A percentile compares a stretch with the other conserved stretches of the same genome.
Conservation (phyloP, 2,797 vertebrate genomes). For the Falco peregrinus region DNA sequence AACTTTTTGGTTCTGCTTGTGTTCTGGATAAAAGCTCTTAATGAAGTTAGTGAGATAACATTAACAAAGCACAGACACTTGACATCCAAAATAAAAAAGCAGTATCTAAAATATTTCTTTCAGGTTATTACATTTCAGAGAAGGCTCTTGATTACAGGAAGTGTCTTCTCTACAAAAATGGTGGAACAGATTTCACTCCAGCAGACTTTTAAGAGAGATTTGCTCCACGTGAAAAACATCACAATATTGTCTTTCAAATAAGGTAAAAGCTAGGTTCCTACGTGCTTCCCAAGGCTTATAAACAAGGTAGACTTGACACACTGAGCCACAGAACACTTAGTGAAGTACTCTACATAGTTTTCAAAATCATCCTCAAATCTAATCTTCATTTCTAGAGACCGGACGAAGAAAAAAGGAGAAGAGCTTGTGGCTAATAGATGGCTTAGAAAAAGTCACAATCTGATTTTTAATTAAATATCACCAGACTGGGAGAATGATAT, state of each 20-base stretch:
- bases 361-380: neutral
- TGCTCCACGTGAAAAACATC: neutral
- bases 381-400: neutral
- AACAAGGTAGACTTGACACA: neutral
- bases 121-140: neutral
- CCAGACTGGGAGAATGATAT: constrained; percentile 5
- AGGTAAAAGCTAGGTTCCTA: neutral
- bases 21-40: neutral
- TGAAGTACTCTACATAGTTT: neutral
- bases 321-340: neutral
- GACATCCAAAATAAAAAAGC: neutral
- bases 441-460: neutral
- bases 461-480: constrained; percentile 33
- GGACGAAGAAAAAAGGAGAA: neutral
- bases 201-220: neutral
- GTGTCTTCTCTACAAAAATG: neutral
- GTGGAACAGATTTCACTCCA: neutral
- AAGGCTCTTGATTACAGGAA: neutral
- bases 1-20: neutral
- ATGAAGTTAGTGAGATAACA: neutral
- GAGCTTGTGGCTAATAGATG: neutral
- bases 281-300: neutral
- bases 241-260: neutral
- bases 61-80: neutral
- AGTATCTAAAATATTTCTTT: neutral